Percentiles rank a stretch among this genome's conserved stretches.
Conservation (phyloP, 2,888 invertebrate species). For the Anoncus sp. region DNA sequence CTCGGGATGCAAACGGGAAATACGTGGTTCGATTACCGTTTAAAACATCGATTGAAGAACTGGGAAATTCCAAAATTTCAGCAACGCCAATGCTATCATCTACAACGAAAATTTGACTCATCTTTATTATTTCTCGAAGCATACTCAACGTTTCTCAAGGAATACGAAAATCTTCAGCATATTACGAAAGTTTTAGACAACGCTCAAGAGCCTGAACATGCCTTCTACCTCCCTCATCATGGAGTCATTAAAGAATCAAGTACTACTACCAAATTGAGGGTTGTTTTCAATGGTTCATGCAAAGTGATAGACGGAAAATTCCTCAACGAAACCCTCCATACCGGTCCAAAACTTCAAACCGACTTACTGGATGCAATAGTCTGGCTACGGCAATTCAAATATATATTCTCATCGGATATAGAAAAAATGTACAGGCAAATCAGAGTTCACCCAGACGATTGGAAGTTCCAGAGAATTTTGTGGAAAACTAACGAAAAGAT, state of each 20-base stretch:
- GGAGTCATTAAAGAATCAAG: constrained; percentile 12
- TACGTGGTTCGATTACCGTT: constrained; percentile 27
- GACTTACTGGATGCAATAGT: constrained; percentile 28
- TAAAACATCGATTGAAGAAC: background rate
- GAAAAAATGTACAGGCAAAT: constrained; percentile 79
- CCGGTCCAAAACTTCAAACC: constrained; percentile 7
- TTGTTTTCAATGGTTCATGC: constrained; percentile 20
- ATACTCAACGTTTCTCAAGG: constrained; percentile 34
- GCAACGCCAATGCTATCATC: constrained; percentile 1
- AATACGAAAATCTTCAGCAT: constrained; percentile 45
- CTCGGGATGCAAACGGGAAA: constrained; percentile 14
- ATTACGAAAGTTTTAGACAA: constrained; percentile 17
- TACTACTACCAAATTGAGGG: constrained; percentile 22
- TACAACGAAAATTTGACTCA: background rate
- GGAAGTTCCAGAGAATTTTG: constrained; percentile 67
- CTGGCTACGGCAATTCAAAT: constrained; percentile 20
- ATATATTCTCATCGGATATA: constrained; percentile 77
- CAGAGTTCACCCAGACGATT: constrained; percentile 66
- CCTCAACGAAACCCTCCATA: constrained; percentile 15
- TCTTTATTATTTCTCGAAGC: too few relatives aligned
- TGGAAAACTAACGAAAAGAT: background rate
- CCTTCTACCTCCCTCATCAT: constrained; percentile 20
- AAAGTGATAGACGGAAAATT: background rate
- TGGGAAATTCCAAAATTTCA: background rate
- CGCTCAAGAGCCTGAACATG: background rate